These are phyloP conservation scores for Microctenopoma stevenorrisi DNA, from an alignment of 2,797 vertebrate genomes.

Conservation along the genomic window DNA sequence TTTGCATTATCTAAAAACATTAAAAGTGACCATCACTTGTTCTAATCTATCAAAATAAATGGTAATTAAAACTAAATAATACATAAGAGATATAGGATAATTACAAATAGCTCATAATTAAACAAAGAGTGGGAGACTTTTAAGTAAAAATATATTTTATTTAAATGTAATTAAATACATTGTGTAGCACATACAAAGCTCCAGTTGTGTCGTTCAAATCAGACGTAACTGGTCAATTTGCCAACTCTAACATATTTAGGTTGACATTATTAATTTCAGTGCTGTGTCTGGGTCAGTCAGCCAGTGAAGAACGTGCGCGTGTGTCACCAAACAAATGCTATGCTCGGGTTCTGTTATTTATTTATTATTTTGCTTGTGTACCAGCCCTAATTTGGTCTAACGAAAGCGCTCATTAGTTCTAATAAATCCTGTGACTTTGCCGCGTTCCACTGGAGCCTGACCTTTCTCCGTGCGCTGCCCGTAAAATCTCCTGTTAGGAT, in stretches of 20 bases:
- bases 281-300: constrained; percentile 32
- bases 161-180: too few species aligned
- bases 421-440: constrained; percentile 74
- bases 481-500: constrained; percentile 84
- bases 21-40: background rate
- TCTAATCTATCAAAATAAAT: background rate
- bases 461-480: constrained; percentile 88
- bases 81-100: too few species aligned
- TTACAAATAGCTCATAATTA: too few species aligned
- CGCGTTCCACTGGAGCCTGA: constrained; percentile 87
- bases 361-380: constrained; percentile 58
- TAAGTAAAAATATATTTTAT: background rate
- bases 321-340: constrained; percentile 47
- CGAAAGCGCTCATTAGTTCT: constrained; percentile 90
- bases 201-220: background rate
- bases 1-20: background rate
- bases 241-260: constrained; percentile 31
- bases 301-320: constrained; percentile 11
- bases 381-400: constrained; percentile 77
- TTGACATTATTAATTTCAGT: constrained; percentile 20
- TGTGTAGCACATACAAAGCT: background rate
- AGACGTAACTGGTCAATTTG: background rate
- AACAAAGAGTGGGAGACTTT: background rate
- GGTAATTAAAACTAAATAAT: background rate
- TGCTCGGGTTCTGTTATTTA: constrained; percentile 25